These are phyloP conservation scores for Gorsachius magnificus DNA, from an alignment of 2,797 vertebrate genomes.

Conservation along the genomic window DNA sequence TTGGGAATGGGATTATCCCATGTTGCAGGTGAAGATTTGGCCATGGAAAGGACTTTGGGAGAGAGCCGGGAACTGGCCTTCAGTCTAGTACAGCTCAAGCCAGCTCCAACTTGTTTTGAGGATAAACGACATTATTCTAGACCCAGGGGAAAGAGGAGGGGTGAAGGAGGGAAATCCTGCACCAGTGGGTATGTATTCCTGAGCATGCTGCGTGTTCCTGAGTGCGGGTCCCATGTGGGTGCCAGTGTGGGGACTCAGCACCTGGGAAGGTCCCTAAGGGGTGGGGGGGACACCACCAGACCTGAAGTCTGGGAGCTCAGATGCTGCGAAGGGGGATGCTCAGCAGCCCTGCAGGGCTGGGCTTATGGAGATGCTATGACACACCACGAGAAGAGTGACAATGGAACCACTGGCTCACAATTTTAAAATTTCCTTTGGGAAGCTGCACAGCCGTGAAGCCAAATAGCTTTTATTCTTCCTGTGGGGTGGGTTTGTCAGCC, in stretches of 20 bases:
- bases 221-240: not conserved
- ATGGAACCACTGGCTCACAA: fast-evolving
- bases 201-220: not conserved
- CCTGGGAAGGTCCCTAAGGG: fast-evolving
- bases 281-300: not conserved
- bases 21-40: not conserved
- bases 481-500: not conserved
- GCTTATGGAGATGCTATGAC: not conserved
- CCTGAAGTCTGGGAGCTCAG: fast-evolving
- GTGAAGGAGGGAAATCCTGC: not conserved
- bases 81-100: not conserved
- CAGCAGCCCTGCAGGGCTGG: fast-evolving
- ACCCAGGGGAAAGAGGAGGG: not conserved
- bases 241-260: fast-evolving
- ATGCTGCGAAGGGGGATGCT: not conserved
- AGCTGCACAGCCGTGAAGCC: not conserved
- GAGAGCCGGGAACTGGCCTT: not conserved
- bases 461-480: not conserved
- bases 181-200: fast-evolving
- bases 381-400: fast-evolving
- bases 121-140: not conserved
- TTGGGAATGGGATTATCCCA: not conserved
- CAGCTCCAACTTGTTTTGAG: not conserved
- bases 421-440: not conserved
- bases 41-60: not conserved